Percentiles rank a stretch among this genome's conserved stretches.
These are phyloP conservation scores for Leptinotarsa rubiginosa DNA, from an alignment of 2,888 invertebrate species.

Conservation along the genomic window DNA sequence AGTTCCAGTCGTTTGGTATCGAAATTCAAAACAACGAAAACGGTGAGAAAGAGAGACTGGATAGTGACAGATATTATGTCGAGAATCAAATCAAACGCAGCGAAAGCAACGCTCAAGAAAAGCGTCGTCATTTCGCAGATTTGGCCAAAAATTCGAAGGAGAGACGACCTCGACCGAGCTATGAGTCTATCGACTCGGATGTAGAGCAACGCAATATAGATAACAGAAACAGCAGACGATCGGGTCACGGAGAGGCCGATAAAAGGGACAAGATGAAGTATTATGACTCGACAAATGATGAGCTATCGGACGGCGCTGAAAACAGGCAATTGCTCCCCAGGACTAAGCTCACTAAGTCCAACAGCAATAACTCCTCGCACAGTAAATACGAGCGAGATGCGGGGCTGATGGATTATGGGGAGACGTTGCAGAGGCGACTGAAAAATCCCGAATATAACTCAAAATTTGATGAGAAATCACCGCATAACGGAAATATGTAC, in stretches of 20 bases:
- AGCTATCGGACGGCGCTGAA: slow-evolving; percentile 63
- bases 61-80: slow-evolving; percentile 52
- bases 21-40: slow-evolving; percentile 59
- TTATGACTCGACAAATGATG: slow-evolving; percentile 63
- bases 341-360: slow-evolving; percentile 76
- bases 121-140: slow-evolving; percentile 57
- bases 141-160: slow-evolving; percentile 50
- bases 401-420: slow-evolving; percentile 64
- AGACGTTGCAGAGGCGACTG: slow-evolving; percentile 65
- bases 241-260: slow-evolving; percentile 42
- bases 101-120: slow-evolving; percentile 52
- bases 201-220: slow-evolving; percentile 51
- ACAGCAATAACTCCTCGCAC: slow-evolving; percentile 59
- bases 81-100: slow-evolving; percentile 46
- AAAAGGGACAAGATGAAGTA: slow-evolving; percentile 57
- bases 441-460: slow-evolving; percentile 63
- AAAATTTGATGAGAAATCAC: slow-evolving; percentile 67
- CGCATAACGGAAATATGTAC: slow-evolving; percentile 78
- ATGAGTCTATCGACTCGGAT: slow-evolving; percentile 63
- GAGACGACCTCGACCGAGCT: slow-evolving; percentile 59
- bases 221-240: slow-evolving; percentile 42
- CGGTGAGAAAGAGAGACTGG: slow-evolving; percentile 58
- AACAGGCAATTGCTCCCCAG: slow-evolving; percentile 75
- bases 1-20: slow-evolving; percentile 62
- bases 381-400: slow-evolving; percentile 62